phyloP scores from a whole-genome alignment of 2,797 vertebrate genomes.

The Eulemur coronatus region DNA sequence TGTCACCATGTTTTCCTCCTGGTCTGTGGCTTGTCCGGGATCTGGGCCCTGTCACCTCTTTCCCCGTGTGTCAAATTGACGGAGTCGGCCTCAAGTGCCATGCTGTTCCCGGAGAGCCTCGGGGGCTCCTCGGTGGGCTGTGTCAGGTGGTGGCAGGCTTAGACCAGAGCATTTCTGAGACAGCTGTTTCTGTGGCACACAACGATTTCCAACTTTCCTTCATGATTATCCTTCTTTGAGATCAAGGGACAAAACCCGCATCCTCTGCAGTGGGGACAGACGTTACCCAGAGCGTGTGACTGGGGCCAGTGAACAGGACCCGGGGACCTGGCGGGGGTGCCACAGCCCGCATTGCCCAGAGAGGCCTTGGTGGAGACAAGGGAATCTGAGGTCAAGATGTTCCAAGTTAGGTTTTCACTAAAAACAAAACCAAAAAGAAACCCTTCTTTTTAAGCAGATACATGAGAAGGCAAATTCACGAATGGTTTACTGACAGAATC shows the following conservation, averaged over 20 bases:
- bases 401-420: neutral
- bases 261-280: neutral
- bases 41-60: neutral
- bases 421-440: neutral
- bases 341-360: neutral
- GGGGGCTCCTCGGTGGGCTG: neutral
- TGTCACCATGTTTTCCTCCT: neutral
- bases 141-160: too few species aligned
- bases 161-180: neutral
- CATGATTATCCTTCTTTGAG: neutral
- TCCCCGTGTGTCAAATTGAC: neutral
- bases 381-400: neutral
- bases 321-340: too few species aligned
- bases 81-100: neutral
- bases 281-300: neutral
- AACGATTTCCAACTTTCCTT: neutral
- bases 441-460: neutral
- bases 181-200: neutral
- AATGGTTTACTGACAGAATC: too few species aligned
- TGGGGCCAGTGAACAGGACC: too few species aligned
- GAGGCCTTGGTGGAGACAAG: neutral
- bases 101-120: neutral
- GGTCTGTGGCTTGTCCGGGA: neutral
- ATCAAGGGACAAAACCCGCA: rapidly evolving
- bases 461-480: neutral